These are phyloP conservation scores for Tragelaphus strepsiceros DNA, from an alignment of 2,113 vertebrate genomes.

Conservation along the genomic window DNA sequence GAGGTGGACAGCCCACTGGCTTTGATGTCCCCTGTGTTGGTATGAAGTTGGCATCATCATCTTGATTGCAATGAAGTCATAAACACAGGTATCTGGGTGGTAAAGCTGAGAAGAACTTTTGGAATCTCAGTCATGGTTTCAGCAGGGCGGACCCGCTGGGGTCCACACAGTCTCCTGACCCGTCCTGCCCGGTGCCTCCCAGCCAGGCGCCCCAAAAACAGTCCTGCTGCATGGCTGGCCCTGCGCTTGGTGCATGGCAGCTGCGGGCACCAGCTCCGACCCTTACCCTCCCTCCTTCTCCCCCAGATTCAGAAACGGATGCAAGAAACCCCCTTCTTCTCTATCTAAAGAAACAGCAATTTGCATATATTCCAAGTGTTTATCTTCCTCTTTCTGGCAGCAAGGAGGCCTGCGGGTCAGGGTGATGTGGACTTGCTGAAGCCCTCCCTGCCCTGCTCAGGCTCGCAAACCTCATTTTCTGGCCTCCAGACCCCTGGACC, in stretches of 20 bases:
- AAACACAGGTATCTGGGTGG: background rate
- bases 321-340: background rate
- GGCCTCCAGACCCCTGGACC: background rate
- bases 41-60: conserved; percentile 48
- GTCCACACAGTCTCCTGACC: background rate
- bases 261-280: background rate
- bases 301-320: background rate
- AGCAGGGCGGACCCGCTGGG: background rate
- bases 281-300: background rate
- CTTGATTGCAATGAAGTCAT: conserved; percentile 47
- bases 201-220: background rate
- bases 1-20: conserved; percentile 53
- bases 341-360: background rate
- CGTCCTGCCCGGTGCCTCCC: background rate
- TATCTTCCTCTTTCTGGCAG: background rate
- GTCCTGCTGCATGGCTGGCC: conserved; percentile 8
- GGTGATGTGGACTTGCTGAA: no score
- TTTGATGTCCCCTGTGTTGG: conserved; percentile 63
- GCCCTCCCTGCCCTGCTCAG: background rate
- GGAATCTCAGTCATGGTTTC: background rate
- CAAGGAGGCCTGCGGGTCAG: background rate
- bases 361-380: background rate
- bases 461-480: background rate
- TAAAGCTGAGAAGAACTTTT: conserved; percentile 26
- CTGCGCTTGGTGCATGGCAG: background rate